Conservation (phyloP, 2,113 vertebrate genomes). For the Hydropotes inermis region DNA sequence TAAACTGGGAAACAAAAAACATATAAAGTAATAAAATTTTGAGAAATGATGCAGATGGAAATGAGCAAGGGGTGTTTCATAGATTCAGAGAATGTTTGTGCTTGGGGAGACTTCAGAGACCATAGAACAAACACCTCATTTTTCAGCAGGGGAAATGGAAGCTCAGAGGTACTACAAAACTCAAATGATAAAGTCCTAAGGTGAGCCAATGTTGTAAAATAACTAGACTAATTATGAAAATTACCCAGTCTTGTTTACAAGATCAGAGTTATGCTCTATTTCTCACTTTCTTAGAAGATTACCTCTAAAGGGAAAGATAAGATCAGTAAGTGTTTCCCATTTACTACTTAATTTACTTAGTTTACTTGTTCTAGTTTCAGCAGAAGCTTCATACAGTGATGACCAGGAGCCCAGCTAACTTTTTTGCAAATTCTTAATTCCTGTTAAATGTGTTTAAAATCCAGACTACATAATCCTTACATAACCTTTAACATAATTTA, state of each 20-base stretch:
- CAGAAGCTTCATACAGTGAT: background rate
- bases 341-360: background rate
- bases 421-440: background rate
- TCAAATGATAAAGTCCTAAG: background rate
- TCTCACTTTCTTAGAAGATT: background rate
- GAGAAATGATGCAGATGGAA: background rate
- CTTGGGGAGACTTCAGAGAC: background rate
- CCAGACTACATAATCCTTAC: background rate
- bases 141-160: background rate
- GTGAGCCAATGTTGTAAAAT: background rate
- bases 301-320: background rate
- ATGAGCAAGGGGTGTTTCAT: background rate
- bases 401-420: background rate
- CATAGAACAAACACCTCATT: background rate
- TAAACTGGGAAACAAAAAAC: background rate
- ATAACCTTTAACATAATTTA: background rate
- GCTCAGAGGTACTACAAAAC: background rate
- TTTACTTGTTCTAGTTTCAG: background rate
- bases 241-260: background rate
- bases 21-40: background rate
- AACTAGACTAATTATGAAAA: background rate
- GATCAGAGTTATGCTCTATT: background rate
- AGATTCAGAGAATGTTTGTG: background rate
- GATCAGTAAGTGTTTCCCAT: background rate
- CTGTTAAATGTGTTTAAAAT: background rate